Evolutionary conservation across 2,888 invertebrate species (phyloP), one percentile per base, ranked within the genome.

Genomic region (Agriopis leucophaearia): DNA sequence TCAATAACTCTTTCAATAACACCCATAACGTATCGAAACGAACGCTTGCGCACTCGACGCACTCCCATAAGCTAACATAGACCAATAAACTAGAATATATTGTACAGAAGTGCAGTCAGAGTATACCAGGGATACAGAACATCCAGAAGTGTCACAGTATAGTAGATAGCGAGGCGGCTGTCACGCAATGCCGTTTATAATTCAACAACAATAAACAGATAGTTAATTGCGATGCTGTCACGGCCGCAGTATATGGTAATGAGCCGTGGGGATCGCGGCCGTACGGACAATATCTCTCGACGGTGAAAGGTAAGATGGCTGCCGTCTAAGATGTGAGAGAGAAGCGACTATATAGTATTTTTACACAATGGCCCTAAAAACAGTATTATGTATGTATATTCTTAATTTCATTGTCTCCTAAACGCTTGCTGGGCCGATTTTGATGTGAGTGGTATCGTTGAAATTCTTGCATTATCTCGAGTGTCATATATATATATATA

Each of bases 161-260:
- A 69, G 42, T 16, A 16, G 55, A 58, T 51, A 65, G 56, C 57
- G 72, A 72, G 70, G 72, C 74, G 70, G 73, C 64, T 88, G 89
- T 87, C 87, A 87, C 87, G 87, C 87, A 84, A 88, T 87, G 89
- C 85, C 88, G 90, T 90, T 90, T 92, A 91, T 92, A 92, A 92
- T 92, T 90, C 91, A 91, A 88, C 92, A 92, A 93, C 92, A 93
- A 94, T 93, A 93, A 92, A 90, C 94, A 90, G 91, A 92, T 92
- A 92, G 92, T 94, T 94, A 94, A 93, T 94, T 94, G 93, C 94
- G 85, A 86, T 87, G 91, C 92, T 92, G 93, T 93, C 94, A 93
- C 91, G 87, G 91, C 88, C 89, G 85, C 90, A 91, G 91, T 92
- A 90, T 93, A 94, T 94, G 93, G 93, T 94, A 94, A 94, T 94